Base-by-base conservation (phyloP, 2,113 vertebrate species). In the Tiliqua scincoides region DNA sequence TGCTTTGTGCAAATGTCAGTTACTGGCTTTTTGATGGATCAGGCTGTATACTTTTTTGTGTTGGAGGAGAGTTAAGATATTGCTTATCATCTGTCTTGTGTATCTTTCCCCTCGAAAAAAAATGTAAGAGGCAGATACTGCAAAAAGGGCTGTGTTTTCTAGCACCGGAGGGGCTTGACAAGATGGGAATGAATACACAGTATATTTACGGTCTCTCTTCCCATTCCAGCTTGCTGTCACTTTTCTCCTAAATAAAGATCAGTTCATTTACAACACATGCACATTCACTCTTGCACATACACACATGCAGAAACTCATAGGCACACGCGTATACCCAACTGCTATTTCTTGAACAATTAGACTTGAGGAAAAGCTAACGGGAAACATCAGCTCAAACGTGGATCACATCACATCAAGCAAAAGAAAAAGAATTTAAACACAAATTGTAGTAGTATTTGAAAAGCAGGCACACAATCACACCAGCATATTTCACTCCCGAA, bases 21-120 rank as follows among this genome's bases (percentile, higher is more conserved):
- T 79, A 85, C 78, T 85, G 62, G 90, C 92, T 92, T 90, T 86
- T 88, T 91, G 86, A 89, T 91, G 84, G 83, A 91, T 94, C 82
- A 90, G 89, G 72, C 87, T 63, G 40, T 65, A 2, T 79, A 17
- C 62, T 73, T 84, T 65, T 90, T 35, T 72, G 75, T 91, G 79
- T 79, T 91, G 62, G 80, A 78, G 75, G 73, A 91, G 85, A 91
- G 71, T 90, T 92, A 86, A 83, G 61, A 32, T 81, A 87, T 54
- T 87, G 75, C 82, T 93, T 89, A 87, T 89, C 91, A 89, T 94
- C 89, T 89, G 65, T 94, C 90, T 92, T 91, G 70, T 91, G 78
- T 87, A 65, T 54, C 37, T 92, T 87, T 92, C 80, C 88, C 3
- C 43, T 87, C 35, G 62, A 65, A 89, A 91, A 88, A 88, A 91